A percentile compares a stretch with the other conserved stretches of the same genome.
phyloP scores from a whole-genome alignment of 2,797 vertebrate species.

The Odontamblyopus lacepedii region DNA sequence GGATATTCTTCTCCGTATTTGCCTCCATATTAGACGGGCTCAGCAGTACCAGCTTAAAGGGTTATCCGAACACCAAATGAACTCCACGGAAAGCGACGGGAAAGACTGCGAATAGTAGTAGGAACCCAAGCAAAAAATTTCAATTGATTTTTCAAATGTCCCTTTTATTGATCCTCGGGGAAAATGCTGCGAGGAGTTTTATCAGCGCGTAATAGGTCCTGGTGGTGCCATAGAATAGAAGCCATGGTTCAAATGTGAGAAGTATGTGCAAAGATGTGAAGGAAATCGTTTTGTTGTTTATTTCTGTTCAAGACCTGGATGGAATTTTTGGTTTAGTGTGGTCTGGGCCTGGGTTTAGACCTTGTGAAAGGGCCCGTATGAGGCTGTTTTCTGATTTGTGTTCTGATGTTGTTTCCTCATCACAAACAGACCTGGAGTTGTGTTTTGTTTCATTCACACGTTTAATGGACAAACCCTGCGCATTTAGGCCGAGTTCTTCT shows the following conservation, averaged over 20 bases:
- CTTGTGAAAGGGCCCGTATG: not conserved
- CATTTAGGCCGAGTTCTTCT: no score
- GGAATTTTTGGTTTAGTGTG: not conserved
- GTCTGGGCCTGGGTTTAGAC: not conserved
- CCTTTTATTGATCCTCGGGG: conserved; percentile 39
- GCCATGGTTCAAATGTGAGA: not conserved
- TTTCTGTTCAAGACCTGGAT: not conserved
- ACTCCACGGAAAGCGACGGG: conserved; percentile 9
- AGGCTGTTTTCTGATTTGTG: no score
- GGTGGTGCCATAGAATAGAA: not conserved
- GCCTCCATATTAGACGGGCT: conserved; percentile 38
- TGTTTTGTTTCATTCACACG: no score
- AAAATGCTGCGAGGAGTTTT: conserved; percentile 23
- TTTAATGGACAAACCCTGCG: no score
- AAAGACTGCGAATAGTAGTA: conserved; percentile 14
- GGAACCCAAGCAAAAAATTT: conserved; percentile 10
- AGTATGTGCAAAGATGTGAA: not conserved
- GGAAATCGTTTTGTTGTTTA: not conserved
- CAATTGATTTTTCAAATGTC: conserved; percentile 50
- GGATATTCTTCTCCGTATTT: conserved; percentile 29
- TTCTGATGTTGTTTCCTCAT: no score
- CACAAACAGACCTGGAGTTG: no score
- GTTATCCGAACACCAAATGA: conserved; percentile 7
- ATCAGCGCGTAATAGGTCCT: conserved; percentile 9
- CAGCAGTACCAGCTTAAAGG: conserved; percentile 36